Base-by-base conservation (phyloP, 2,797 vertebrate genomes). In the Lithobates pipiens region DNA sequence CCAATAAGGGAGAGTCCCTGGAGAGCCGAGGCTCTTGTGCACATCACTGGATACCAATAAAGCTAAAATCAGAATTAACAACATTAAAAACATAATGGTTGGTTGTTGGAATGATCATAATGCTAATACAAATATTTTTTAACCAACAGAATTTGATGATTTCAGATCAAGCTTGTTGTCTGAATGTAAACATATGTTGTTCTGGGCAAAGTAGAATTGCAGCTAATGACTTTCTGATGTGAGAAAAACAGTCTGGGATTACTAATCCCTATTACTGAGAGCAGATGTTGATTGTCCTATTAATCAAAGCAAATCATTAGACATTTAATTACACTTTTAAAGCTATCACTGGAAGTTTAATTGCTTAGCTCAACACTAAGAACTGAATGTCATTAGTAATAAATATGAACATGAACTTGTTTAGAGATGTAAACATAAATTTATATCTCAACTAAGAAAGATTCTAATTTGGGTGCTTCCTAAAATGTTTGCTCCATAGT, bases 231-330 rank as follows among this genome's bases (percentile, higher is more conserved):
- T 87, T 78, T 93, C 93, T 92, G 92, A 93, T 94, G 93, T 93
- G 91, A 92, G 75, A 91, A 92, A 92, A 92, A 92, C 91, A 92
- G 92, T 93, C 92, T 93, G 92, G 91, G 91, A 86, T 86, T 94
- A 95, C 94, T 94, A 94, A 93, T 91, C 90, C 89, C 90, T 90
- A 11, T 89, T 93, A 93, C 92, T 87, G 87, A 89, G 89, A 92
- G 91, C 93, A 93, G 94, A 95, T 95, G 93, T 91, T 90, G 90
- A 94, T 94, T 93, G 92, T 92, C 90, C 91, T 93, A 89, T 94
- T 95, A 93, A 92, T 92, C 92, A 91, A 84, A 91, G 89, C 89
- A 91, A 92, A 90, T 91, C 89, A 92, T 94, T 89, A 92, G 91
- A 86, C 88, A 88, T 88, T 93, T 89, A 90, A 92, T 91, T 92